Percentiles rank a stretch among this genome's conserved stretches.
Evolutionary conservation across 2,888 invertebrate genomes (phyloP).

Genomic region (Nipponacmea schrenckii): DNA sequence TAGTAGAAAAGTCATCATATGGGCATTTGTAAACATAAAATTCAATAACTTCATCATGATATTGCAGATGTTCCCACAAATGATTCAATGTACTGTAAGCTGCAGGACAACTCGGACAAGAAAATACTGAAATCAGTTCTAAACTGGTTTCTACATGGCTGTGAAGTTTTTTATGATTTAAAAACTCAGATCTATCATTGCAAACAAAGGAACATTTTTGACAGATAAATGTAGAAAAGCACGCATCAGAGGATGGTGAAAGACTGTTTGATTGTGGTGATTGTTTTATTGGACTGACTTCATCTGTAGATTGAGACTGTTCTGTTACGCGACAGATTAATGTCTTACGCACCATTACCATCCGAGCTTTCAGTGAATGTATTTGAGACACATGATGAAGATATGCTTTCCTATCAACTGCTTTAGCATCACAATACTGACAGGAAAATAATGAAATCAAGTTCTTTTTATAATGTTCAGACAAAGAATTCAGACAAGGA

Average conservation of each 20-base stretch:
- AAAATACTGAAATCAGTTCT: background rate
- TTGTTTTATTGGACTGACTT: background rate
- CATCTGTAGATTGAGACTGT: background rate
- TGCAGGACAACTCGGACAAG: background rate
- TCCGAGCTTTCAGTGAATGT: background rate
- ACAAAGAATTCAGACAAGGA: background rate
- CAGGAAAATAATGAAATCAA: background rate
- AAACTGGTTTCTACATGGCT: background rate
- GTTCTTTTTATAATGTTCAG: conserved; percentile 1
- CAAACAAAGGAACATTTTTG: conserved; percentile 3
- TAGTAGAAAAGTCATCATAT: background rate
- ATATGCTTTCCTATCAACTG: background rate
- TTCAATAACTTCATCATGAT: background rate
- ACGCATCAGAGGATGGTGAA: background rate
- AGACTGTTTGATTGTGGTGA: background rate
- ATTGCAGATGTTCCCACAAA: background rate
- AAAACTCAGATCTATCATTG: background rate
- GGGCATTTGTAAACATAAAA: background rate
- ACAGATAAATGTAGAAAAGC: background rate
- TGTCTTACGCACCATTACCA: background rate
- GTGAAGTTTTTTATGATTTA: background rate
- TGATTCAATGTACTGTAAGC: background rate
- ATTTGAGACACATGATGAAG: background rate
- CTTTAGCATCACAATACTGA: background rate
- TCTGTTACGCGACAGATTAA: background rate